Evolutionary conservation across 2,113 vertebrate genomes (phyloP), one percentile per base, ranked within the genome.

Genomic region (Pluvianellus socialis): DNA sequence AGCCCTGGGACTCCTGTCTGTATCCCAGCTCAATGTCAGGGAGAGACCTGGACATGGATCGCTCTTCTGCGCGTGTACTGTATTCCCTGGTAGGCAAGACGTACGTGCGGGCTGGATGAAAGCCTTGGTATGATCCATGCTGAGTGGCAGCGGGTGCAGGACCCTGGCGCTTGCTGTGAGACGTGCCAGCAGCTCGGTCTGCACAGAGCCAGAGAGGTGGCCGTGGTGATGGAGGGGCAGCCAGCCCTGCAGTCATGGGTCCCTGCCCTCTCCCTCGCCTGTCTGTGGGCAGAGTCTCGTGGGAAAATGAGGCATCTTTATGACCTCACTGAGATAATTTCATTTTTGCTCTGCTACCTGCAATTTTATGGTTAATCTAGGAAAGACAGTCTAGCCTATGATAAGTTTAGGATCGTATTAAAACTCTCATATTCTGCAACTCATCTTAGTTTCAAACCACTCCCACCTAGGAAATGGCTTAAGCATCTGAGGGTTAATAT

Each of bases 21-120:
- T 28, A 1, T 42, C 62, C 38, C 40, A 50, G 44, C 40, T n/a
- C 38, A 6, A 4, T 1, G 26, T 12, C 61, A 13, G 47, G 24
- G 27, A 73, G 12, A 61, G 28, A 27, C 21, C 14, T 24, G 62
- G 40, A 17, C 12, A 4, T 4, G 14, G 14, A 19, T 38, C 0
- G 0, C 15, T 32, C 38, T 27, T 72, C 33, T 62, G 45, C 40
- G 9, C 0, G 0, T 14, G 8, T 28, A 2, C 24, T 2, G 24
- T n/a, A 42, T 67, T 7, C n/a, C 16, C 4, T 0, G 4, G 14
- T 47, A 45, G 24, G 28, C 32, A 58, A n/a, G 28, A 24, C 1
- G 4, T 19, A 6, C 14, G 6, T 19, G 44, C 8, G 49, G 7
- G 1, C 4, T 8, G 30, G 11, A 7, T 14, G 44, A 40, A 53